Percentiles rank a stretch among this genome's conserved stretches.
Evolutionary conservation across 2,797 vertebrate species (phyloP).

Genomic region (Melanotaenia boesemani): DNA sequence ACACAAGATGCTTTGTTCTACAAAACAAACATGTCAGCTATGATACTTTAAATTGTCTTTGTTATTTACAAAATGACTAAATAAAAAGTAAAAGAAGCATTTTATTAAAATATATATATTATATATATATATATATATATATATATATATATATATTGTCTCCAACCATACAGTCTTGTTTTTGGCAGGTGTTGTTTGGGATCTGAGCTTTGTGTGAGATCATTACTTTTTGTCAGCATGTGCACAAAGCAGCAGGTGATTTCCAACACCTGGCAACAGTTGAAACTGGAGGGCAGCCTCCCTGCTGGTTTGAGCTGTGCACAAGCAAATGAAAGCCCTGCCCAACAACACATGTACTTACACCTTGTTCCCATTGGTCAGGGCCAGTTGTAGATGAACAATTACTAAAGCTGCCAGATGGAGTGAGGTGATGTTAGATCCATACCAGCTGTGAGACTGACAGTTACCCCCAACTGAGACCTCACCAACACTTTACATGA

Average conservation of each 20-base stretch:
- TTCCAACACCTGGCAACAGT: constrained; percentile 62
- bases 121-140: not conserved
- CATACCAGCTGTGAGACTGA: constrained; percentile 61
- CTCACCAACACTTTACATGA: constrained; percentile 39
- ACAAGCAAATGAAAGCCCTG: constrained; percentile 34
- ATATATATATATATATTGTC: not conserved
- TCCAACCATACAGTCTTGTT: not conserved
- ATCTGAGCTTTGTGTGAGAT: not conserved
- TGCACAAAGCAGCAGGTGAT: constrained; percentile 60
- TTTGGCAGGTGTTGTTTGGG: constrained; percentile 1
- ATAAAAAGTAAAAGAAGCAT: not conserved
- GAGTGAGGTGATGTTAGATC: constrained; percentile 53
- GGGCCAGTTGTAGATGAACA: constrained; percentile 41
- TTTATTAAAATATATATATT: too few relatives aligned
- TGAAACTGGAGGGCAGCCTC: constrained; percentile 44
- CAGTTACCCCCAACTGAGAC: constrained; percentile 62
- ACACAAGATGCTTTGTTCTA: not conserved
- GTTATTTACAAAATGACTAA: not conserved
- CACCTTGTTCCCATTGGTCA: constrained; percentile 36
- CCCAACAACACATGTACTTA: constrained; percentile 24
- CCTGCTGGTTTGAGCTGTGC: constrained; percentile 47
- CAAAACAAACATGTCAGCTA: not conserved
- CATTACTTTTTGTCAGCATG: constrained; percentile 5
- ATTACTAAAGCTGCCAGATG: constrained; percentile 57
- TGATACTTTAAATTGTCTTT: too few relatives aligned